Evolutionary conservation across 2,888 invertebrate genomes (phyloP), one percentile per base, ranked within the genome.

Genomic region (Pollenia griseotomentosa): DNA sequence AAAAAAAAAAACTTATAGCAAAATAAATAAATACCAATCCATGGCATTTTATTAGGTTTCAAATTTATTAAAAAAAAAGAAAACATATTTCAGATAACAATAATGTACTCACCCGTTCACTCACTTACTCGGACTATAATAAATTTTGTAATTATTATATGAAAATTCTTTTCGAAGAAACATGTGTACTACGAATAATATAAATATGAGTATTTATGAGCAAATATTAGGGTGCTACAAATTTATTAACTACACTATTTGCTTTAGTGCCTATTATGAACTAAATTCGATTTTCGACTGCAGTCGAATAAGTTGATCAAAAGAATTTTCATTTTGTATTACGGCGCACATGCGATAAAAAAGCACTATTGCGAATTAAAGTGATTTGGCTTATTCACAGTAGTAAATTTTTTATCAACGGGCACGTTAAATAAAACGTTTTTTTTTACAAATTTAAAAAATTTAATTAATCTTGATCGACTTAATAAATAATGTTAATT

Each of bases 11-110:
- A 63, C 2, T 42, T 5, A 65, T n/a, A 23, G 16, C 10, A 46
- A 57, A 40, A 6, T 33, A 33, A 33, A 46, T 14, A 73, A 79
- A 79, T 63, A 68, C 19, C 46, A 70, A 70, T 59, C 40, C 81
- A 77, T 73, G 48, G 61, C 46, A 82, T 81, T 85, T 85, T 81
- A 81, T 85, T 70, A 12, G 70, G 74, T 77, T 85, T 81, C 81
- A 81, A 85, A 85, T 81, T 74, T 70, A 85, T 71, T 53, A 80
- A 80, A 59, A 33, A 79, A 79, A 57, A 33, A 19, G 4, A 66
- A 81, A 53, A 59, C 44, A 83, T 59, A 73, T 65, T 83, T 59
- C 19, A 73, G 83, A 83, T 83, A 83, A 84, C 51, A 79, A 53
- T 14, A n/a, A 42, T 80, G 40, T 57, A 42, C 16, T 33, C 19